Evolutionary conservation across 2,888 invertebrate species (phyloP), one percentile per base, ranked within the genome.

Genomic region (Crepidodera aurea): DNA sequence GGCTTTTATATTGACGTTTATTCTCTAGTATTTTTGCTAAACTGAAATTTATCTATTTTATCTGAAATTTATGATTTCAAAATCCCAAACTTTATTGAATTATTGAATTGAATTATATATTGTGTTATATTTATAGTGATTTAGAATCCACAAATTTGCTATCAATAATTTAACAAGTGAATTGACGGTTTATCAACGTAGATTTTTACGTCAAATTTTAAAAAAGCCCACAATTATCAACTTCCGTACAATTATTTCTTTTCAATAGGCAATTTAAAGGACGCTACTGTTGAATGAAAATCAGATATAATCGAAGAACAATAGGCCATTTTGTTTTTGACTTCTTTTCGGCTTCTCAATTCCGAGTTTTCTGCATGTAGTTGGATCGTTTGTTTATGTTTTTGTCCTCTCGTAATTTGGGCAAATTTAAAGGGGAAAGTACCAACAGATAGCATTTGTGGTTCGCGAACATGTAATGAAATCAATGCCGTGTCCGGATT

Each of bases 291-390:
- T 34, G 7, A 18, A 15, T 22, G 34, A 48, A 56, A 56, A 55
- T 51, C 64, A 68, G 75, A 74, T 75, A 74, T 64, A 71, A 74
- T 75, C 75, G 70, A 68, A 68, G 73, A 73, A 73, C 75, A 75
- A 75, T 75, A 71, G 72, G 73, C 70, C 68, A 73, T 75, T 75
- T 75, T 74, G 74, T 75, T 75, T 71, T 64, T 64, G 22, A 51
- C 34, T 19, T 37, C 37, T 37, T 51, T 56, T 56, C 48, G 56
- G 56, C 56, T 37, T 39, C 37, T 46, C 54, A 71, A 72, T 72
- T 71, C 71, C 69, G 71, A 66, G 57, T 60, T 66, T 62, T 63
- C 60, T 62, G 50, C 64, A 57, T 67, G 57, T 67, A 40, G 51
- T 65, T 65, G 60, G 63, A 60, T 68, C 69, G 68, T 72, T 71